These are phyloP conservation scores for Oreochromis spilurus DNA, from an alignment of 2,113 vertebrate species.

Conservation along the genomic window DNA sequence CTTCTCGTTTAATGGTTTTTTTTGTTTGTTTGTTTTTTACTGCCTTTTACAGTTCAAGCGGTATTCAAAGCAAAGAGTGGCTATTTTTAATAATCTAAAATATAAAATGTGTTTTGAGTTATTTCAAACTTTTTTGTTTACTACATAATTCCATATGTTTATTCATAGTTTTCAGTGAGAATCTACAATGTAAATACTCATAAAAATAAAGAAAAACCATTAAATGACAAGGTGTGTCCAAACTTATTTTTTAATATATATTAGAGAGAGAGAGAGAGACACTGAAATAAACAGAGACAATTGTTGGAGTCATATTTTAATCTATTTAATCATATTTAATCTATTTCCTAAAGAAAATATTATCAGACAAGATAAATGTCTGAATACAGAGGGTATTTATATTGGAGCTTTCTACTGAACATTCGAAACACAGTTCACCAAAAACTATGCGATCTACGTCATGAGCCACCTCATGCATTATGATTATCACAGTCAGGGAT, in stretches of 20 bases:
- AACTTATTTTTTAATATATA: neutral
- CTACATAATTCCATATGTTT: neutral
- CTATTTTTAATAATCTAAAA: neutral
- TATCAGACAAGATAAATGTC: neutral
- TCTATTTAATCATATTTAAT: too few relatives aligned
- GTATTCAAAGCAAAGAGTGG: neutral
- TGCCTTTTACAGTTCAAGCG: neutral
- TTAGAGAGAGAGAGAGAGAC: neutral
- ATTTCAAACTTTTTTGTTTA: neutral
- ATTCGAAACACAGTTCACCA: neutral
- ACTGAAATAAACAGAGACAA: neutral
- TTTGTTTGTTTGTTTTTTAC: neutral
- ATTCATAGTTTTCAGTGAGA: neutral
- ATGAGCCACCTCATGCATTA: neutral
- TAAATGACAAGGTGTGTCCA: neutral
- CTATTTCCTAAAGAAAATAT: rapidly evolving
- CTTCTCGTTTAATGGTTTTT: neutral
- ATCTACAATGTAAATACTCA: neutral
- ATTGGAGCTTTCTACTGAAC: neutral
- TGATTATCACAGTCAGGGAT: neutral
- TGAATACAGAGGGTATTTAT: neutral
- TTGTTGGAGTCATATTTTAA: neutral
- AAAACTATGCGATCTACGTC: rapidly evolving
- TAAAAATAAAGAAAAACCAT: neutral
- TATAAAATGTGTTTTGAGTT: neutral